Percentiles rank a stretch among this genome's conserved stretches.
These are phyloP conservation scores for Tautogolabrus adspersus DNA, from an alignment of 2,113 vertebrate genomes.

Conservation along the genomic window DNA sequence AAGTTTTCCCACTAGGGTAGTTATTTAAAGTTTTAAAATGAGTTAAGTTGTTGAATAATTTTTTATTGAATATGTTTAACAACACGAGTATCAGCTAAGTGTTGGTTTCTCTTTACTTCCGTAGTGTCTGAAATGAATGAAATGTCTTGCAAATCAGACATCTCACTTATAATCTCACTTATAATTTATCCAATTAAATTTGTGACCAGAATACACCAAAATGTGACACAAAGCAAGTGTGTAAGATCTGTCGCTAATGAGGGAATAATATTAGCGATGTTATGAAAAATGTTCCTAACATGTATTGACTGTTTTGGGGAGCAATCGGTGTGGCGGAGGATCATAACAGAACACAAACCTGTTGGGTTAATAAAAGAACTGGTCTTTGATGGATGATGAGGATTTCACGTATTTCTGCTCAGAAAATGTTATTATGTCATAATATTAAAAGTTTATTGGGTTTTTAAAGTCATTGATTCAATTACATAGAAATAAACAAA, in stretches of 20 bases:
- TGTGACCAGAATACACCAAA: background rate
- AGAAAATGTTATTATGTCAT: too few species aligned
- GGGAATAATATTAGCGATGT: background rate
- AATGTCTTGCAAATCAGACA: background rate
- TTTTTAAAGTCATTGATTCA: too few species aligned
- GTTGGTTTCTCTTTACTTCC: background rate
- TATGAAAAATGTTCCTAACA: background rate
- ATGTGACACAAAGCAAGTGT: background rate
- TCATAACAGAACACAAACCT: slow-evolving; percentile 7
- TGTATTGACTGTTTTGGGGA: background rate
- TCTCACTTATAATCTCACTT: background rate
- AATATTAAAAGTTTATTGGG: too few species aligned
- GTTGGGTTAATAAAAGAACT: background rate
- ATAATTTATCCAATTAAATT: background rate
- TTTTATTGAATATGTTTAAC: too few species aligned
- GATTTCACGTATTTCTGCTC: too few species aligned
- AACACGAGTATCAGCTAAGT: too few species aligned
- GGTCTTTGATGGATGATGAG: too few species aligned
- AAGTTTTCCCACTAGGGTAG: too few species aligned
- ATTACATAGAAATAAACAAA: slow-evolving; percentile 1
- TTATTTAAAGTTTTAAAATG: too few species aligned
- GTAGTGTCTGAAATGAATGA: background rate
- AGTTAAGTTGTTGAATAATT: too few species aligned
- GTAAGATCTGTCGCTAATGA: background rate
- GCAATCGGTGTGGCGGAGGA: background rate